These are phyloP conservation scores for Microplitis demolitor DNA, from an alignment of 1,140 invertebrate genomes.

Conservation along the genomic window DNA sequence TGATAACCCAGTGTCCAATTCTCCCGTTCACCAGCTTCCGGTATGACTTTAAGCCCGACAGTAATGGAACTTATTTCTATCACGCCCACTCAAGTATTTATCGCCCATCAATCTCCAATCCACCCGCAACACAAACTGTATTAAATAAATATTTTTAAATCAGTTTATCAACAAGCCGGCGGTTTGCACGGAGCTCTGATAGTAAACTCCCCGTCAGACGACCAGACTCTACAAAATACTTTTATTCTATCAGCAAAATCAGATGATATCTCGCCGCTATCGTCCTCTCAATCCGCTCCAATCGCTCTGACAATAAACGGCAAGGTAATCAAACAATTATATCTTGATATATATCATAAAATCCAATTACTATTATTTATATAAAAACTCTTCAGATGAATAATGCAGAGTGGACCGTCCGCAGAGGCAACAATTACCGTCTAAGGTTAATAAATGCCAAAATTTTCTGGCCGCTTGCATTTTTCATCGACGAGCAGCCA, in stretches of 20 bases:
- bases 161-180: slow-evolving; percentile 58
- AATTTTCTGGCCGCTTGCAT: slow-evolving; percentile 59
- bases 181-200: slow-evolving; percentile 59
- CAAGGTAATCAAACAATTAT: slow-evolving; percentile 33
- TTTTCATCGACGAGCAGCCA: slow-evolving; percentile 63
- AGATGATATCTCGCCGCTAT: slow-evolving; percentile 31
- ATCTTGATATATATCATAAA: background rate
- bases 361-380: background rate
- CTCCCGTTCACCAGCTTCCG: slow-evolving; percentile 60
- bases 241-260: slow-evolving; percentile 42
- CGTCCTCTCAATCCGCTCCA: slow-evolving; percentile 24
- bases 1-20: slow-evolving; percentile 68
- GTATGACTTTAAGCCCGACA: slow-evolving; percentile 61
- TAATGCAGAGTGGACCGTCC: slow-evolving; percentile 24
- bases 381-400: slow-evolving; percentile 9
- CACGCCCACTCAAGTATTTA: slow-evolving; percentile 65
- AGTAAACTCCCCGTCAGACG: slow-evolving; percentile 47
- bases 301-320: slow-evolving; percentile 38
- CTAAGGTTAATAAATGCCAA: slow-evolving; percentile 42
- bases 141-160: background rate
- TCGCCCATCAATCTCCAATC: background rate
- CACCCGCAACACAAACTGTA: no score
- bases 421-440: slow-evolving; percentile 32
- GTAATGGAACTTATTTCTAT: slow-evolving; percentile 66
- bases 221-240: slow-evolving; percentile 40